These are phyloP conservation scores for Malurus leucopterus DNA, from an alignment of 2,797 vertebrate species.

Conservation along the genomic window DNA sequence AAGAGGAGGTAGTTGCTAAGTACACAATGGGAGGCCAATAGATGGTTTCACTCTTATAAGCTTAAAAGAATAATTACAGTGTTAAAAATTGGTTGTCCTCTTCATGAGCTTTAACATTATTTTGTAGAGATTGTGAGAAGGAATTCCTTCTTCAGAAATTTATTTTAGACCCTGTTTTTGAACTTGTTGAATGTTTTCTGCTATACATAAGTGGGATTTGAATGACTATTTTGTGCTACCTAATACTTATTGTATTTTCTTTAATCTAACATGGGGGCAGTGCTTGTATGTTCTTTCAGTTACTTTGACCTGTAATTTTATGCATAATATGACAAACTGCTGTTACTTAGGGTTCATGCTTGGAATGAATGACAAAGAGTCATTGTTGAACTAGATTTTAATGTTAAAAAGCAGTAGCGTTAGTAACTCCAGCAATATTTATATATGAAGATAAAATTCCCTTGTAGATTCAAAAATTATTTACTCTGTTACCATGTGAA, in stretches of 20 bases:
- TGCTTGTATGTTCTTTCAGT: not conserved
- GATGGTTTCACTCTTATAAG: not conserved
- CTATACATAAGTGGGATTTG: not conserved
- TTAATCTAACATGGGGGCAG: not conserved
- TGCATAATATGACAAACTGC: not conserved
- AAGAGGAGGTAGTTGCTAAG: not conserved
- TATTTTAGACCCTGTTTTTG: not conserved
- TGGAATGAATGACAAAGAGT: not conserved
- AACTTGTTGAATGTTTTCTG: not conserved
- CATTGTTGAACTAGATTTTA: not conserved
- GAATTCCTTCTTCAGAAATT: not conserved
- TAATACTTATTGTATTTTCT: not conserved
- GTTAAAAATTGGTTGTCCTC: not conserved
- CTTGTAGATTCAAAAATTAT: not conserved
- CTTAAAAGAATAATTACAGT: constrained; percentile 4
- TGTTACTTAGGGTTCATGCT: not conserved
- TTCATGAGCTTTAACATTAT: not conserved
- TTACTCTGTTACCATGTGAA: not conserved
- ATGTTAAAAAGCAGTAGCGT: not conserved
- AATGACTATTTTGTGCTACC: not conserved
- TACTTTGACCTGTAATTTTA: not conserved
- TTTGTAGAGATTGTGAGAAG: not conserved
- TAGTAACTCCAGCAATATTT: not conserved
- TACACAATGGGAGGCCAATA: not conserved
- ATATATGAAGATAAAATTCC: not conserved